Evolutionary conservation across 2,888 invertebrate genomes (phyloP), one percentile per base, ranked within the genome.

Genomic region (Drosophila robusta): DNA sequence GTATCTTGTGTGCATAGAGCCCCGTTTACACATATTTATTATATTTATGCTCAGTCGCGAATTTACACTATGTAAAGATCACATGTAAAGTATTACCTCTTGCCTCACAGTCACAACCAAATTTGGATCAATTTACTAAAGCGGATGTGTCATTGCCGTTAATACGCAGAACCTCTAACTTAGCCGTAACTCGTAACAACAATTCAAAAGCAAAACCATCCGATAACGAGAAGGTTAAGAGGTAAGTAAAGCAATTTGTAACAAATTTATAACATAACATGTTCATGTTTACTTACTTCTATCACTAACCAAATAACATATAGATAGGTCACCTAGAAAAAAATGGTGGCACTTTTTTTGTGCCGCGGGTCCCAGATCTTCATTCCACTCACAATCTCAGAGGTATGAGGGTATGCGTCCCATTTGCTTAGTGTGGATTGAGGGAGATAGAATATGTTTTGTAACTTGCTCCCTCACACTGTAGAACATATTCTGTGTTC

Each of bases 81-180:
- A 93, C 75, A 92, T 92, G 92, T 80, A 73, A 83, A 90, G 80
- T 82, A 80, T 78, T 72, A 68, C 60, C 56, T 87, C 70, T 80
- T 69, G 82, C 83, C 75, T 90, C 90, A 70, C 90, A 92, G 86
- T 91, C 91, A 45, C 91, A 91, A 72, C 91, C 87, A 63, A 91
- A 91, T 87, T 81, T 91, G 84, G 86, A 87, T 66, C 78, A 72
- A 42, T 68, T 83, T 38, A 70, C 75, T 58, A 80, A 90, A 87
- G 63, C 78, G 77, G 85, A 87, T 50, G 66, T 66, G 46, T 57
- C 69, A 50, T 61, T 78, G 55, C 70, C 69, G 38, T 47, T 77
- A 61, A 29, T 57, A 26, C 65, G 47, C 50, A 70, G 73, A 55
- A 63, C 52, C 36, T 72, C 72, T 45, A 57, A 67, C 56, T 60